A percentile compares a stretch with the other conserved stretches of the same genome.
These are phyloP conservation scores for Apodemia duryi DNA, from an alignment of 2,888 invertebrate genomes.

Conservation along the genomic window DNA sequence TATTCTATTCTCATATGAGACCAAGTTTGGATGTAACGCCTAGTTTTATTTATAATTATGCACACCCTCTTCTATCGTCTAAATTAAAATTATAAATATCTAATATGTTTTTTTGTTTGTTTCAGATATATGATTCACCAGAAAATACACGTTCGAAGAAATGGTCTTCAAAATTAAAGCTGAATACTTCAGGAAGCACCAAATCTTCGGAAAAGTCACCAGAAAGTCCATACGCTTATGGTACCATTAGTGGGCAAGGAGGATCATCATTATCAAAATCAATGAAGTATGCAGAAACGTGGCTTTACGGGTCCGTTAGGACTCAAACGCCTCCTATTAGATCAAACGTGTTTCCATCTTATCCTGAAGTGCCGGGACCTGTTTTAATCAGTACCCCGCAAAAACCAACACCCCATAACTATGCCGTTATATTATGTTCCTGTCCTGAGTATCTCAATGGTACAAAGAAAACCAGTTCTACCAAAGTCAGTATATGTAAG, in stretches of 20 bases:
- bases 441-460: conserved; percentile 83
- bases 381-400: conserved; percentile 76
- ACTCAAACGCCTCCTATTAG: conserved; percentile 69
- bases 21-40: too few species aligned
- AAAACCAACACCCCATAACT: conserved; percentile 80
- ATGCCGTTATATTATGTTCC: conserved; percentile 88
- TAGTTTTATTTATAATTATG: too few species aligned
- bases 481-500: conserved; percentile 88
- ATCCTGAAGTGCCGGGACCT: conserved; percentile 66
- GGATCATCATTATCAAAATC: conserved; percentile 88
- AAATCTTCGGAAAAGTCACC: conserved; percentile 71
- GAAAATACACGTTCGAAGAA: conserved; percentile 81
- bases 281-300: conserved; percentile 91
- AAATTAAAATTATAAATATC: too few species aligned
- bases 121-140: conserved; percentile 73
- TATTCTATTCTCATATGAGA: too few species aligned
- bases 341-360: conserved; percentile 71
- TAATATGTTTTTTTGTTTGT: conserved; percentile 34
- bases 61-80: too few species aligned
- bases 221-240: conserved; percentile 70
- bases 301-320: conserved; percentile 90
- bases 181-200: conserved; percentile 71
- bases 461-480: conserved; percentile 78
- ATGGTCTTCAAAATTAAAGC: conserved; percentile 85
- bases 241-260: conserved; percentile 78